These are phyloP conservation scores for Odontomachus brunneus DNA, from an alignment of 1,140 invertebrate species.

Conservation along the genomic window DNA sequence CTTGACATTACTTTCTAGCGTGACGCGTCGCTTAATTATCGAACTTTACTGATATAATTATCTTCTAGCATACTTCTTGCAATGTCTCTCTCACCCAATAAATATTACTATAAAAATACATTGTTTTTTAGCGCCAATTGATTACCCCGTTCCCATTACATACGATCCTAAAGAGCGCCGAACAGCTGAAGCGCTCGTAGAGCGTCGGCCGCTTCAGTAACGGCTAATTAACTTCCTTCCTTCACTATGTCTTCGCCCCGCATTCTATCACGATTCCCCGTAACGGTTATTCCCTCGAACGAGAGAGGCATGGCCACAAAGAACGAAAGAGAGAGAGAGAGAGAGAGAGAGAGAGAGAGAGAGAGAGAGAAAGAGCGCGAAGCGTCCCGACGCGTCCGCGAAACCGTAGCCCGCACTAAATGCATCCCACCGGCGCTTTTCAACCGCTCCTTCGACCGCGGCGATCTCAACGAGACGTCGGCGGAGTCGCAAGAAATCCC, in stretches of 20 bases:
- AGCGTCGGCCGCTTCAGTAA: constrained; percentile 30
- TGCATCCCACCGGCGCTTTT: constrained; percentile 22
- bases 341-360: background rate
- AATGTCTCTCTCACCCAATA: background rate
- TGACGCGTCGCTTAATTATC: background rate
- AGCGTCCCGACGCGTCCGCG: constrained; percentile 3
- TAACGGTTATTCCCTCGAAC: constrained; percentile 47
- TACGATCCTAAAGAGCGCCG: constrained; percentile 9
- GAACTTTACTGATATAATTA: constrained; percentile 12
- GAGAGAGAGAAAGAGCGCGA: background rate
- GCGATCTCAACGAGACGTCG: constrained; percentile 49
- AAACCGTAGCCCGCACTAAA: constrained; percentile 27
- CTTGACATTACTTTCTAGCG: background rate
- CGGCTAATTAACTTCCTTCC: constrained; percentile 64
- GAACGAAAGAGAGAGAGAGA: background rate
- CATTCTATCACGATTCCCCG: constrained; percentile 32
- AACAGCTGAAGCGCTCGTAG: constrained; percentile 20
- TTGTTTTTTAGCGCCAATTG: constrained; percentile 38
- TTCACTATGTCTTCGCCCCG: constrained; percentile 11
- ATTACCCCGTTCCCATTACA: constrained; percentile 38
- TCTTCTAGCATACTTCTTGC: background rate
- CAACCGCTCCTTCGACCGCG: constrained; percentile 29
- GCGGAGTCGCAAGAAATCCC: constrained; percentile 45
- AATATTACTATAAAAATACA: constrained; percentile 27
- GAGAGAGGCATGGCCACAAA: background rate